Evolutionary conservation across 2,113 vertebrate genomes (phyloP).

Genomic region (Crotalus helleri): DNA sequence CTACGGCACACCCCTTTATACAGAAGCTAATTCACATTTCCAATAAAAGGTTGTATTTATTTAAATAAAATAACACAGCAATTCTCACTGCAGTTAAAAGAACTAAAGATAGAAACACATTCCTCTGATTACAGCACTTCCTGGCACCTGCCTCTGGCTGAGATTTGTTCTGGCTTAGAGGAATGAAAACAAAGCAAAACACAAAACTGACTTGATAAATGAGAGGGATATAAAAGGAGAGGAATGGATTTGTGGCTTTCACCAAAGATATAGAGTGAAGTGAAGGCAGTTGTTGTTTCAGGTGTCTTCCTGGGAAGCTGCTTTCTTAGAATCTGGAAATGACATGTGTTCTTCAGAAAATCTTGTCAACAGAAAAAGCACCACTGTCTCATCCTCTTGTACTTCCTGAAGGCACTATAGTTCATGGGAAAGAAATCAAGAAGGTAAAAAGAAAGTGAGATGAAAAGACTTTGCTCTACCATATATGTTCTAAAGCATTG

Average conservation of each 20-base stretch:
- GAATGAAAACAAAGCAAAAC: conserved; percentile 56
- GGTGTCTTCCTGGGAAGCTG: conserved; percentile 12
- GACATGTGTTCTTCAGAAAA: neutral
- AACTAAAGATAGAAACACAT: conserved; percentile 49
- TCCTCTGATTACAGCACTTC: conserved; percentile 44
- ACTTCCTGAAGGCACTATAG: conserved; percentile 5
- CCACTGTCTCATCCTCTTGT: neutral
- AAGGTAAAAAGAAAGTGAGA: neutral
- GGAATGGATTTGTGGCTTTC: conserved; percentile 24
- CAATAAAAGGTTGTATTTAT: conserved; percentile 40
- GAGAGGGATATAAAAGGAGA: conserved; percentile 12
- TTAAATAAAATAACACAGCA: conserved; percentile 36
- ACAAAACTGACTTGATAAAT: conserved; percentile 36
- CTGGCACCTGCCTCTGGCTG: conserved; percentile 49
- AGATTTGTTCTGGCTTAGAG: conserved; percentile 45
- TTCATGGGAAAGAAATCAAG: neutral
- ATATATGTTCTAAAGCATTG: neutral
- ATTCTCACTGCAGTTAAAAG: conserved; percentile 39
- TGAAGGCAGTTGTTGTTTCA: conserved; percentile 23
- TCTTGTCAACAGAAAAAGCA: neutral
- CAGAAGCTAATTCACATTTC: conserved; percentile 37
- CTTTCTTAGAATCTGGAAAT: conserved; percentile 28
- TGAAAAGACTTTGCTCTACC: neutral
- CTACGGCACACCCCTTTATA: neutral
- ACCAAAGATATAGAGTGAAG: conserved; percentile 12